A percentile compares a stretch with the other conserved stretches of the same genome.
phyloP scores from a whole-genome alignment of 1,140 invertebrate species.

The Pogonus chalceus region DNA sequence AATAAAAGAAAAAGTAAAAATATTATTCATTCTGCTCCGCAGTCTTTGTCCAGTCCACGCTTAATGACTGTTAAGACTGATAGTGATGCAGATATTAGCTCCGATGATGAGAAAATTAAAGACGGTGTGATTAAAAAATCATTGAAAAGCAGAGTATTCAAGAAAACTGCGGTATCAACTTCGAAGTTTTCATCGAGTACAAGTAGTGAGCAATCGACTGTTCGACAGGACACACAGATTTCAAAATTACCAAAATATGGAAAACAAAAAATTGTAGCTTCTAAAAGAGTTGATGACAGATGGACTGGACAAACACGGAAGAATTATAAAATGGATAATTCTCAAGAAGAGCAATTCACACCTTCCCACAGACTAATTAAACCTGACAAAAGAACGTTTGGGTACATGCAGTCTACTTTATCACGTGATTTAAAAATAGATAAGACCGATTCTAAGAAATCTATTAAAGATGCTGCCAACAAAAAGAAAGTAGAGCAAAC shows the following conservation, averaged over 20 bases:
- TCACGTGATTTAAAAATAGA: slow-evolving; percentile 39
- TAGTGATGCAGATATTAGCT: slow-evolving; percentile 29
- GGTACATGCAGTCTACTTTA: slow-evolving; percentile 40
- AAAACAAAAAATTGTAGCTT: neutral
- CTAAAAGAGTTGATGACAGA: slow-evolving; percentile 5
- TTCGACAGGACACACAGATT: neutral
- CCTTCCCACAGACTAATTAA: slow-evolving; percentile 17
- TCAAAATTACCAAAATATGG: neutral
- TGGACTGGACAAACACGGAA: slow-evolving; percentile 1
- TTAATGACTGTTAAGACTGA: slow-evolving; percentile 16
- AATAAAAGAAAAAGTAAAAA: neutral
- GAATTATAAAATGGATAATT: neutral
- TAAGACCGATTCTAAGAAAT: slow-evolving; percentile 23
- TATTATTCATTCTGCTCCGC: neutral
- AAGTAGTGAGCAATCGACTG: neutral
- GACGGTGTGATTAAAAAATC: neutral
- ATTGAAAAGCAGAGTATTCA: neutral
- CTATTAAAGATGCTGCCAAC: slow-evolving; percentile 25
- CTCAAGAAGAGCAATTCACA: slow-evolving; percentile 11
- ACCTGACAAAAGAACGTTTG: slow-evolving; percentile 24
- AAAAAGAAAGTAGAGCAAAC: slow-evolving; percentile 19
- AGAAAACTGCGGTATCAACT: neutral
- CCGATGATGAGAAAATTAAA: slow-evolving; percentile 27
- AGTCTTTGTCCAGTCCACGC: slow-evolving; percentile 13
- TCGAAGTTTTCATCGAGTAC: neutral